Conservation (phyloP, 2,797 vertebrate species). For the Scyliorhinus canicula region DNA sequence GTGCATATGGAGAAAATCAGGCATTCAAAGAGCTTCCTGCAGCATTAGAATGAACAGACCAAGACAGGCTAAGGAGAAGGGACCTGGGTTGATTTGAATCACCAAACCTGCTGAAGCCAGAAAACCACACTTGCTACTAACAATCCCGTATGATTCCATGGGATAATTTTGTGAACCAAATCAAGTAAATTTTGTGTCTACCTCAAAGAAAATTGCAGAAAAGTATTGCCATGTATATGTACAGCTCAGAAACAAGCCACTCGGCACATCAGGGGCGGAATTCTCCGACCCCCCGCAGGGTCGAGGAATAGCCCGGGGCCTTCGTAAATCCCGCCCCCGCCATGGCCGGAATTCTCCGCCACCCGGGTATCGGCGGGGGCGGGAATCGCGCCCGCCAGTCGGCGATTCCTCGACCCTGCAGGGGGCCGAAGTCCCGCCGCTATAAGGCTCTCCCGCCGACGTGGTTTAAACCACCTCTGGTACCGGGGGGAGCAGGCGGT, state of each 20-base stretch:
- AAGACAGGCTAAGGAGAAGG: conserved; percentile 89
- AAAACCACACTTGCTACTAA: neutral
- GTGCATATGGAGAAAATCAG: conserved; percentile 97
- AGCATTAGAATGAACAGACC: conserved; percentile 84
- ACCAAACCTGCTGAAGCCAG: conserved; percentile 53
- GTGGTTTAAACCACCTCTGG: no score
- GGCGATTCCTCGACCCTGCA: no score
- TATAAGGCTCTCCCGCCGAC: no score
- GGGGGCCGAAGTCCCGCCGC: no score
- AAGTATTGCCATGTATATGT: neutral
- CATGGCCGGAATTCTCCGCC: no score
- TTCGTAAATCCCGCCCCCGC: no score
- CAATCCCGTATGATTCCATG: neutral
- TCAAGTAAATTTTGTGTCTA: neutral
- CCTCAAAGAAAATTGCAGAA: neutral
- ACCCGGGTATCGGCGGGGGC: no score
- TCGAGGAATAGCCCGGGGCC: no score
- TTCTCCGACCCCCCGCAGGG: no score
- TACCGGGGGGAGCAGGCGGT: no score
- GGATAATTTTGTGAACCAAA: neutral
- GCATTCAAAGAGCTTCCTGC: conserved; percentile 97
- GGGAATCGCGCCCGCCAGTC: no score
- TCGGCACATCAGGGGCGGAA: neutral
- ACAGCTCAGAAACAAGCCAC: neutral
- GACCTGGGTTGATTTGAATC: conserved; percentile 90